A percentile compares a stretch with the other conserved stretches of the same genome.
phyloP scores from a whole-genome alignment of 2,888 invertebrate genomes.

The Catocala sponsa region DNA sequence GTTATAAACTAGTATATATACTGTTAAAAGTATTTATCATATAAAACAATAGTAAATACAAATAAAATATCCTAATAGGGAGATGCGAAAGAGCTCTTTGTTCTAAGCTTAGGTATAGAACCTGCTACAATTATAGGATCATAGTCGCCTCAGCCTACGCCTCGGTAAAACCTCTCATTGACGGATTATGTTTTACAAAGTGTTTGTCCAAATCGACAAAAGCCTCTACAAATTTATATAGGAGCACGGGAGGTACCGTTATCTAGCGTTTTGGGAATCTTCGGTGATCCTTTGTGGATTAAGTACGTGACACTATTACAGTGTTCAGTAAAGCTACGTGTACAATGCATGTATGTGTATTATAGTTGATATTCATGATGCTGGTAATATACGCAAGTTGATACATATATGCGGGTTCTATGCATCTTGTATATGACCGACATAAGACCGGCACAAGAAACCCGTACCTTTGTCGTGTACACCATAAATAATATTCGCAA shows the following conservation, averaged over 20 bases:
- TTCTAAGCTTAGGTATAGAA: not conserved
- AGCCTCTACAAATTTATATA: not conserved
- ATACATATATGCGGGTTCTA: no score
- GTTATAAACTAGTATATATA: no score
- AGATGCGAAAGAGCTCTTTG: not conserved
- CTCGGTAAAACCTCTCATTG: not conserved
- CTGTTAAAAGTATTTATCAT: not conserved
- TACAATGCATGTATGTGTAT: not conserved
- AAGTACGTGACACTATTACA: not conserved
- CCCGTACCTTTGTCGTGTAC: no score
- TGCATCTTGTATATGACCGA: no score
- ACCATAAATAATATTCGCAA: no score
- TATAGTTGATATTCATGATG: no score
- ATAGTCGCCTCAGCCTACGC: not conserved
- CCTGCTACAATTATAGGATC: not conserved
- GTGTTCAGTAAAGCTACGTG: not conserved
- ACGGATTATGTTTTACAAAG: conserved; percentile 5
- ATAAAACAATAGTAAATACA: not conserved
- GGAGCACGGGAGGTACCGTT: not conserved
- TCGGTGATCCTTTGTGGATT: conserved; percentile 4
- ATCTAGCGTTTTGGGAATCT: conserved; percentile 1
- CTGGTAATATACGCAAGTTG: no score
- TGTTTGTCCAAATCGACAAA: conserved; percentile 3
- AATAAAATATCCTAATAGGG: not conserved
- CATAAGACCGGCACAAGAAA: no score